phyloP scores from a whole-genome alignment of 2,888 invertebrate genomes.

The Mesorhabditis spiculigera region DNA sequence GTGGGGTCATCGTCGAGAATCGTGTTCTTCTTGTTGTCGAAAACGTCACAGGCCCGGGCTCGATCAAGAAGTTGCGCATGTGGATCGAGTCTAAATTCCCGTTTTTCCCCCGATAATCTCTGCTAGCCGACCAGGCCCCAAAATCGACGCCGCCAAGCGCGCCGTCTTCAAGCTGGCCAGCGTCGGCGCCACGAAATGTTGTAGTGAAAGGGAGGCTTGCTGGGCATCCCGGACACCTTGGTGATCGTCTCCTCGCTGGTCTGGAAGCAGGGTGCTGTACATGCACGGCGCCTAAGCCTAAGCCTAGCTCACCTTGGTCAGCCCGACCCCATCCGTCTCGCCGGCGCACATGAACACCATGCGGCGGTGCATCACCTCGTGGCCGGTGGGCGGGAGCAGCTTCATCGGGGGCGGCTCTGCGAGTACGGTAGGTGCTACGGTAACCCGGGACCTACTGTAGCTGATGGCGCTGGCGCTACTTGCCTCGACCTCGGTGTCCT shows the following conservation, averaged over 20 bases:
- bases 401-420: background rate
- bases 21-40: background rate
- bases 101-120: background rate
- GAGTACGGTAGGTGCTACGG: background rate
- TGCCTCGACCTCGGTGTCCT: background rate
- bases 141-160: background rate
- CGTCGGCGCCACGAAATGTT: background rate
- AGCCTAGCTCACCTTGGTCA: background rate
- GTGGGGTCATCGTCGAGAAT: background rate
- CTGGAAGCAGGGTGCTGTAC: background rate
- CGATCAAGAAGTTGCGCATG: background rate
- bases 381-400: background rate
- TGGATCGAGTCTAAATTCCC: background rate
- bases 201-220: background rate
- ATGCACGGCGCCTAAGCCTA: background rate
- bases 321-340: conserved; percentile 5
- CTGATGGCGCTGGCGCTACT: background rate
- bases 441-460: background rate
- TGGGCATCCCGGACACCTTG: background rate
- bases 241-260: background rate
- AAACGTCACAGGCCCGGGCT: background rate
- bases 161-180: background rate
- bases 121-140: background rate
- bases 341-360: background rate
- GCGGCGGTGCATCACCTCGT: background rate